A percentile compares a stretch with the other conserved stretches of the same genome.
These are phyloP conservation scores for Rhipidura dahli DNA, from an alignment of 2,113 vertebrate species.

Conservation along the genomic window DNA sequence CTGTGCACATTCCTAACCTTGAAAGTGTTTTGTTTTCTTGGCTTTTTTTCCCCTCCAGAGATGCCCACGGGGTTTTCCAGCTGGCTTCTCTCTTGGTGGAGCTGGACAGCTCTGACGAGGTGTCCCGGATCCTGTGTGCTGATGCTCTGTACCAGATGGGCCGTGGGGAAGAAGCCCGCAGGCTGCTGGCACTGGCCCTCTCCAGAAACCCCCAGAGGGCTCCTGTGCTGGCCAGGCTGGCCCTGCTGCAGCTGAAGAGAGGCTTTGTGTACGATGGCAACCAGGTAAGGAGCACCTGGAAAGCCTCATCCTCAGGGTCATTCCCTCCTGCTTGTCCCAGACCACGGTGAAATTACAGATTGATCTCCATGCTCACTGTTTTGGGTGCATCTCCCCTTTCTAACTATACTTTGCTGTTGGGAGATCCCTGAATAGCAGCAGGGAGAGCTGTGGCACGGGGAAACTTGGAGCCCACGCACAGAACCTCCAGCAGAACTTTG, in stretches of 20 bases:
- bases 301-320: neutral
- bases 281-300: slow-evolving; percentile 75
- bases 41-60: slow-evolving; percentile 56
- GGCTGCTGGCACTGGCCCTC: slow-evolving; percentile 75
- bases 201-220: slow-evolving; percentile 71
- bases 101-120: slow-evolving; percentile 77
- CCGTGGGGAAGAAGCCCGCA: slow-evolving; percentile 83
- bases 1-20: neutral
- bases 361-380: neutral
- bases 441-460: neutral
- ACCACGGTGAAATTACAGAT: neutral
- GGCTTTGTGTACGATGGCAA: slow-evolving; percentile 86
- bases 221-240: slow-evolving; percentile 82
- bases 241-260: slow-evolving; percentile 86
- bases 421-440: neutral
- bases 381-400: neutral
- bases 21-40: neutral
- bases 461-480: neutral
- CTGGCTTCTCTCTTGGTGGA: slow-evolving; percentile 84
- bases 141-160: slow-evolving; percentile 88
- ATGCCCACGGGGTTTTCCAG: slow-evolving; percentile 81
- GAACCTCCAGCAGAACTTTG: neutral
- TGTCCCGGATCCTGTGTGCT: slow-evolving; percentile 79
- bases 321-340: neutral
- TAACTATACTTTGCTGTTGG: neutral